Percentiles rank a stretch among this genome's conserved stretches.
These are phyloP conservation scores for Tineola bisselliella DNA, from an alignment of 2,888 invertebrate species.

Conservation along the genomic window DNA sequence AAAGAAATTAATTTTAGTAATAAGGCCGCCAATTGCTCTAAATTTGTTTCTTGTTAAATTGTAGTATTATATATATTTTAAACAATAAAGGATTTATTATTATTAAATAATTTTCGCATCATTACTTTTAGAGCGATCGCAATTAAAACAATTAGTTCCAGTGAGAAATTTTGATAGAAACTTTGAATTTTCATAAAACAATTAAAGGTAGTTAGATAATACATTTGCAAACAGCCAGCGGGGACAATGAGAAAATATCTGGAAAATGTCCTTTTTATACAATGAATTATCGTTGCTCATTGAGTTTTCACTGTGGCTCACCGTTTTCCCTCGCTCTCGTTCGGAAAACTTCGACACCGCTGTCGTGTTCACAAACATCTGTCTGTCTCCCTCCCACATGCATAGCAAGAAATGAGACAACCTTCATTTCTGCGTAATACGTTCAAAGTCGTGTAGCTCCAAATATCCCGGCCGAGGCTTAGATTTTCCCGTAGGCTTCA, in stretches of 20 bases:
- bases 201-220: background rate
- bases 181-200: conserved; percentile 17
- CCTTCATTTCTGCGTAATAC: background rate
- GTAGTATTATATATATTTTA: too few species aligned
- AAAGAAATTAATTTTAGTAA: too few species aligned
- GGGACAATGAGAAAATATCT: conserved; percentile 23
- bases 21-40: too few species aligned
- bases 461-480: conserved; percentile 50
- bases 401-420: background rate
- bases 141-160: too few species aligned
- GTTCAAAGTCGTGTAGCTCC: background rate
- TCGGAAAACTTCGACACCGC: conserved; percentile 34
- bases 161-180: background rate
- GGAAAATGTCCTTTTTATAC: conserved; percentile 42
- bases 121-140: too few species aligned
- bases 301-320: conserved; percentile 49
- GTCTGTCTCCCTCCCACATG: background rate
- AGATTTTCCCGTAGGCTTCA: conserved; percentile 60
- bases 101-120: too few species aligned
- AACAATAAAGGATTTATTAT: too few species aligned
- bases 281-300: conserved; percentile 52
- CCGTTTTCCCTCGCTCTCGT: conserved; percentile 23
- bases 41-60: too few species aligned
- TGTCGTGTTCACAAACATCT: background rate
- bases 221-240: conserved; percentile 20